Conservation (phyloP, 2,888 invertebrate genomes). For the Tetranychus truncatus region DNA sequence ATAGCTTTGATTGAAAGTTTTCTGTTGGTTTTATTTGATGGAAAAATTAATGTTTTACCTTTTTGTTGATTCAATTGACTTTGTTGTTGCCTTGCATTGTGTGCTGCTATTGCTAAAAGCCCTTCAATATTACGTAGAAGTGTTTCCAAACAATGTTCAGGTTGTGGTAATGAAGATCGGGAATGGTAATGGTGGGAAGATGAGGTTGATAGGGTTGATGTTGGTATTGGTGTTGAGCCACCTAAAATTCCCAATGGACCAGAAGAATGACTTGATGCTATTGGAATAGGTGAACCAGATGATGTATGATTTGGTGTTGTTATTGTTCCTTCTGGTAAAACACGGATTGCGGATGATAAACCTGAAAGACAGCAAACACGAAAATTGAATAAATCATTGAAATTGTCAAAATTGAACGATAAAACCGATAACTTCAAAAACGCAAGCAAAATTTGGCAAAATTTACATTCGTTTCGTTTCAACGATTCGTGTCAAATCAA, state of each 20-base stretch:
- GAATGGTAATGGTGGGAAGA: neutral
- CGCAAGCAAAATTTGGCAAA: no score
- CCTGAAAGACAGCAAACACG: neutral
- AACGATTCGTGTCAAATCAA: no score
- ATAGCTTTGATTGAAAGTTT: no score
- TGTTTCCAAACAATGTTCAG: conserved; percentile 46
- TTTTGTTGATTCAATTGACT: conserved; percentile 87
- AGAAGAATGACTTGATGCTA: neutral
- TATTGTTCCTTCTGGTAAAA: conserved; percentile 7
- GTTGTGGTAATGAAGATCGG: conserved; percentile 13
- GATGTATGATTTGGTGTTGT: neutral
- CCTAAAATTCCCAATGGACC: neutral
- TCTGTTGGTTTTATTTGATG: neutral
- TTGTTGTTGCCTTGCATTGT: conserved; percentile 88
- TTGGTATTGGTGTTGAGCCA: neutral
- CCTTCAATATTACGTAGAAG: conserved; percentile 86
- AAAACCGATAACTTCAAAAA: neutral
- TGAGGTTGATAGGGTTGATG: neutral
- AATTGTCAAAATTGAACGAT: no score
- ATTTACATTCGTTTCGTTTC: no score
- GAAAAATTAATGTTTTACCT: conserved; percentile 42
- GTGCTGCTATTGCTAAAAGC: conserved; percentile 85
- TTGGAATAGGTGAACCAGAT: conserved; percentile 3
- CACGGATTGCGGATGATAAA: conserved; percentile 13
- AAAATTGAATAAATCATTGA: neutral